Evolutionary conservation across 2,888 invertebrate species (phyloP).

Genomic region (Rhodophaea formosa): DNA sequence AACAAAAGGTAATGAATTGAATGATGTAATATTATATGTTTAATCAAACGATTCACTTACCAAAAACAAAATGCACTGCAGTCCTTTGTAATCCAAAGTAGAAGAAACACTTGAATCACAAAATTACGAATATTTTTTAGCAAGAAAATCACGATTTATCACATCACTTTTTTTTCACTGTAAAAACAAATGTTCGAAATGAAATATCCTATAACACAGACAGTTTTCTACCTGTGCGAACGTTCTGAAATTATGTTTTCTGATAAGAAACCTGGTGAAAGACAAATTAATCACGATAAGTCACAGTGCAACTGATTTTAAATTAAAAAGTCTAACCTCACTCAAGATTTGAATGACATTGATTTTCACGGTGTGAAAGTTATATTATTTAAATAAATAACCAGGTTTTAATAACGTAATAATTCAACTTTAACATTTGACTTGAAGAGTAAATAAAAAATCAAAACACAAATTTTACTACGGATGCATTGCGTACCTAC

Average conservation of each 20-base stretch:
- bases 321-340: slow-evolving; percentile 3
- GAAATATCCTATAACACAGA: background rate
- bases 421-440: background rate
- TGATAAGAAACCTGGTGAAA: background rate
- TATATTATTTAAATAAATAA: background rate
- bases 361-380: background rate
- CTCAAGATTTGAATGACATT: background rate
- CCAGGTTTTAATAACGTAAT: background rate
- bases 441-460: background rate
- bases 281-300: slow-evolving; percentile 2
- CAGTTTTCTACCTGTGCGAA: background rate
- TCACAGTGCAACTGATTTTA: slow-evolving; percentile 1
- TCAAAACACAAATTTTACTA: background rate
- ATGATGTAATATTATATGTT: background rate
- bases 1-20: background rate
- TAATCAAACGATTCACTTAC: background rate
- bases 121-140: background rate
- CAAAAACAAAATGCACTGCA: background rate
- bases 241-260: background rate
- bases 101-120: background rate
- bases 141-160: background rate
- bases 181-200: background rate
- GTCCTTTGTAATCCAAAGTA: slow-evolving; percentile 5
- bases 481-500: background rate
- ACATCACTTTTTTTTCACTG: slow-evolving; percentile 7